These are phyloP conservation scores for Loxodonta africana DNA, from an alignment of 2,113 vertebrate species.

Conservation along the genomic window DNA sequence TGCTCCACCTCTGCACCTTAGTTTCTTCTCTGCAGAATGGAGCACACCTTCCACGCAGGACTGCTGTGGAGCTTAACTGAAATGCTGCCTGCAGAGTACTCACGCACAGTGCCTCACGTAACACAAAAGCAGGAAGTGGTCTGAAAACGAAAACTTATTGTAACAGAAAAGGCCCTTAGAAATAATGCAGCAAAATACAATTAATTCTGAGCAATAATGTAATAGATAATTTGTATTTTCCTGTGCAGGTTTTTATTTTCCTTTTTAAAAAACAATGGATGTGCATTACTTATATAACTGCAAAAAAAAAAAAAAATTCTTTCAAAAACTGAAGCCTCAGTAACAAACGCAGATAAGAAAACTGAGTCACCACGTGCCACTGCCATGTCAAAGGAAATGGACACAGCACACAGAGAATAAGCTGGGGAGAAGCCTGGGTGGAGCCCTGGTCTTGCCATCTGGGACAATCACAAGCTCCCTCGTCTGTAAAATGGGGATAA, in stretches of 20 bases:
- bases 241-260: not conserved
- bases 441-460: not conserved
- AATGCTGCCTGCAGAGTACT: not conserved
- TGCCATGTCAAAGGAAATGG: not conserved
- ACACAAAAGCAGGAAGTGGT: not conserved
- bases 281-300: not conserved
- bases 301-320: too few relatives aligned
- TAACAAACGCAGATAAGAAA: not conserved
- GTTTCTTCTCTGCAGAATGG: not conserved
- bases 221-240: not conserved
- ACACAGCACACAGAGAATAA: rapidly evolving
- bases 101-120: rapidly evolving
- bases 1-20: too few relatives aligned
- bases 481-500: too few relatives aligned
- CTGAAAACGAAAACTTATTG: rapidly evolving
- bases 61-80: too few relatives aligned
- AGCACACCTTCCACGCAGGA: not conserved
- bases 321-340: not conserved
- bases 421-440: not conserved
- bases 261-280: not conserved
- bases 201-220: not conserved
- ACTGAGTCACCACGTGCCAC: rapidly evolving
- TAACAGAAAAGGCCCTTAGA: not conserved
- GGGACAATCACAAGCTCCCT: not conserved
- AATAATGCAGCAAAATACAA: rapidly evolving